A percentile compares a stretch with the other conserved stretches of the same genome.
Conservation (phyloP, 2,797 vertebrate species). For the Pygocentrus nattereri region DNA sequence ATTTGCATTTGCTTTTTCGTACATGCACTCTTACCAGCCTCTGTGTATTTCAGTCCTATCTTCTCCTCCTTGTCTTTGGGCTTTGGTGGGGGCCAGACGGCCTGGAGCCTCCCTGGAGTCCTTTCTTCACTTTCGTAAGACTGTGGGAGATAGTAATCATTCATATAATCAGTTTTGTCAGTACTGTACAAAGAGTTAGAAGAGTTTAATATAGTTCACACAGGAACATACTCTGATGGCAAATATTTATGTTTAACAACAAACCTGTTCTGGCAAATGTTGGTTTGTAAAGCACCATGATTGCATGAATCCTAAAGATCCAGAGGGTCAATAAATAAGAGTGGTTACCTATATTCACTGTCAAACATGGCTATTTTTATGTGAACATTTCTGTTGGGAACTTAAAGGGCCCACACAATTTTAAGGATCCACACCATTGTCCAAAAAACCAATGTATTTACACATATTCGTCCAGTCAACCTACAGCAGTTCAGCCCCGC, state of each 20-base stretch:
- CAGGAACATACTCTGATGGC: background rate
- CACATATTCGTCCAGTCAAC: too few relatives aligned
- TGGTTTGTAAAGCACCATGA: background rate
- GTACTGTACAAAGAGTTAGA: background rate
- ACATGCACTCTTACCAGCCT: slow-evolving; percentile 86
- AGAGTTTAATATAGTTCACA: background rate
- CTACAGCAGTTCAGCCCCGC: too few relatives aligned
- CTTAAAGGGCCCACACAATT: too few relatives aligned
- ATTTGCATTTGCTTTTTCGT: slow-evolving; percentile 39
- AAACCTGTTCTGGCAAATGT: background rate
- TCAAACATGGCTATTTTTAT: background rate
- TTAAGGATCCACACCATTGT: too few relatives aligned
- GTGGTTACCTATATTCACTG: background rate
- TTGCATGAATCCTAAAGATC: background rate
- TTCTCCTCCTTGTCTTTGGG: slow-evolving; percentile 88
- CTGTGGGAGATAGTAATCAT: slow-evolving; percentile 28
- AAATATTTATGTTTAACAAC: background rate
- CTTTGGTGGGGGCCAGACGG: slow-evolving; percentile 93
- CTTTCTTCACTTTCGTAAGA: slow-evolving; percentile 86
- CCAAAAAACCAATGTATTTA: too few relatives aligned
- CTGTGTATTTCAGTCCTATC: slow-evolving; percentile 95
- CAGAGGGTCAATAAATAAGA: background rate
- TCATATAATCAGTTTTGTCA: background rate
- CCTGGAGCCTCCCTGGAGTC: slow-evolving; percentile 91
- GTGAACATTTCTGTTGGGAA: background rate